A percentile compares a stretch with the other conserved stretches of the same genome.
Conservation (phyloP, 2,797 vertebrate species). For the Cheirogaleus major region DNA sequence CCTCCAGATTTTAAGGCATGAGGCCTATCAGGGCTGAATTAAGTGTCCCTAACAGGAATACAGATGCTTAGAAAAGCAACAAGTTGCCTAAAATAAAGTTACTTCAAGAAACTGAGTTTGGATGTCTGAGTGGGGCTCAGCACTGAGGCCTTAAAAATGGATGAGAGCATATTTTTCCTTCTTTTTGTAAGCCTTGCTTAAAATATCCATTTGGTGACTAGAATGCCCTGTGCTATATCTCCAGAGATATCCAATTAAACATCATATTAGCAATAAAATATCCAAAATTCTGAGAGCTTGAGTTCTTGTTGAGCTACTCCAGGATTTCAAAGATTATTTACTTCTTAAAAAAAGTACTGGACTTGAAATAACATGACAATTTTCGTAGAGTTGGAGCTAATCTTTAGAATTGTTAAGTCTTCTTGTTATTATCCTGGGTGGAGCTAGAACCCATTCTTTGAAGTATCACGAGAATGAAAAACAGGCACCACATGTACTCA, state of each 20-base stretch:
- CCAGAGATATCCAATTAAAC: background rate
- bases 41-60: background rate
- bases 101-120: background rate
- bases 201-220: background rate
- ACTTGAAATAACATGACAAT: background rate
- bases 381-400: background rate
- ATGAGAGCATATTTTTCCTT: background rate
- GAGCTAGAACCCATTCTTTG: too few species aligned
- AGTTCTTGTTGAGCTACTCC: background rate
- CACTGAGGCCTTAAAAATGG: background rate
- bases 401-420: too few species aligned
- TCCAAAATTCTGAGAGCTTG: background rate
- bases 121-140: background rate
- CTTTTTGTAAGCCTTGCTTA: background rate
- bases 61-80: background rate
- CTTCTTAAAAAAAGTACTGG: background rate
- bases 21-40: background rate
- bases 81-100: background rate
- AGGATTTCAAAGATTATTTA: background rate
- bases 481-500: too few species aligned
- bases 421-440: too few species aligned
- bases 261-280: background rate
- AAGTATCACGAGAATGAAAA: too few species aligned
- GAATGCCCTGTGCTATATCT: background rate
- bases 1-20: background rate